Base-by-base conservation (phyloP, 1,140 invertebrate genomes). In the Coelopa frigida region DNA sequence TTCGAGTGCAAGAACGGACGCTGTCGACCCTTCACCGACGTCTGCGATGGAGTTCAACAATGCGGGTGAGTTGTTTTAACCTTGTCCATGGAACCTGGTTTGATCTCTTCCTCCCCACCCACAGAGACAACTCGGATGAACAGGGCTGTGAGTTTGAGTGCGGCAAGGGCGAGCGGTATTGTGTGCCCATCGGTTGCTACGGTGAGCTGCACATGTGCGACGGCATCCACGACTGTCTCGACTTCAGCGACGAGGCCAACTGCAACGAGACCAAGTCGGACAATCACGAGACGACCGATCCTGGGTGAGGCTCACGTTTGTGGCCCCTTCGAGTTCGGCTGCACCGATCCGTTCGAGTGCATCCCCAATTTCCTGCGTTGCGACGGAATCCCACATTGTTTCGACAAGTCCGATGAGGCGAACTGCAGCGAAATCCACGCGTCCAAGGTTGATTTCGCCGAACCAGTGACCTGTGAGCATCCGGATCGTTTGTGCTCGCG, bases 1-100 rank as follows among this genome's bases (percentile, higher is more conserved):
- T 81, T 83, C 58, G 72, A 74, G 23, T 87, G 84, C 53, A 72
- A 74, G 15, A 85, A 85, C 59, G 80, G 81, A 23, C 74, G 78
- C 15, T 91, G 88, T 70, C 79, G 89, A 40, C 78, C 82, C 2
- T 74, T 71, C 41, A 68, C 77, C 24, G 82, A 83, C 73, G 72
- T 80, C 35, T 91, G 88, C 71, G 85, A 91, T 70, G 78, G 79
- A 2, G 70, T 76, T 26, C 68, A 77, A 49, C 84, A 88, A 64
- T 88, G 85, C 61, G 72, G 72, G 24, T 86, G 85, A 63, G 75
- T 5, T 22, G 24, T 27, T 29, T 4, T 29, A 39, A 4, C 20
- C 21, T 20, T 14, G 7, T 15, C 31, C 1, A 17, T 18, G 12
- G 17, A 14, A 18, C 7, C 2, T 36, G 1, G 18, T 42, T 10